Evolutionary conservation across 2,888 invertebrate genomes (phyloP), one percentile per base, ranked within the genome.

Genomic region (Cerastoderma edule): DNA sequence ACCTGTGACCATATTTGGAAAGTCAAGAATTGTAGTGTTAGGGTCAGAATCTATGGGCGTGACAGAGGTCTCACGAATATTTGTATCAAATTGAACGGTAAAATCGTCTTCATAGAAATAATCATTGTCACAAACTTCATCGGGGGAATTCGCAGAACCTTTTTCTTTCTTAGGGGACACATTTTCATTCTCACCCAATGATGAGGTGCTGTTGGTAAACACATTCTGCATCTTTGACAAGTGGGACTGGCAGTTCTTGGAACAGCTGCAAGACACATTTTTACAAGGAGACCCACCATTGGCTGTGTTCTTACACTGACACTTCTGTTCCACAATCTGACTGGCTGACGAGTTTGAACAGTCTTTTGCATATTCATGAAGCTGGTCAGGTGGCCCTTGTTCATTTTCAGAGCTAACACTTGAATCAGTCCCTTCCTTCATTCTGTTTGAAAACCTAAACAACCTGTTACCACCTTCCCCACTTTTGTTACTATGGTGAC

Each of bases 31-130:
- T 16, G 83, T 71, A 13, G 82, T 80, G 54, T 78, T 80, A 2
- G 72, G 80, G 53, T 79, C 84, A 0, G 83, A 76, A 57, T 83
- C 85, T 44, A 82, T 84, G 0, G 85, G 72, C 24, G 84, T 83
- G 2, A 85, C 79, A 0, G 85, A 83, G 10, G 87, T 84, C 48
- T 89, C 87, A 6, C 88, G 82, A 44, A 90, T 77, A 67, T 89
- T 89, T n/a, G 89, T 87, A 66, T 89, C 89, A 78, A 89, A 90
- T 72, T 89, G 87, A 53, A 92, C 89, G 6, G 87, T 84, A 77
- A 91, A 92, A 80, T 91, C 91, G 64, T 92, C 92, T 75, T 92
- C 92, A 67, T 91, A 92, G 79, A 90, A 92, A 79, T 91, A 92
- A 65, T 92, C 92, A 75, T 90, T 91, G 83, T 89, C 90, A 64